Conservation (phyloP, 1,140 invertebrate genomes). For the Prorops nasuta region DNA sequence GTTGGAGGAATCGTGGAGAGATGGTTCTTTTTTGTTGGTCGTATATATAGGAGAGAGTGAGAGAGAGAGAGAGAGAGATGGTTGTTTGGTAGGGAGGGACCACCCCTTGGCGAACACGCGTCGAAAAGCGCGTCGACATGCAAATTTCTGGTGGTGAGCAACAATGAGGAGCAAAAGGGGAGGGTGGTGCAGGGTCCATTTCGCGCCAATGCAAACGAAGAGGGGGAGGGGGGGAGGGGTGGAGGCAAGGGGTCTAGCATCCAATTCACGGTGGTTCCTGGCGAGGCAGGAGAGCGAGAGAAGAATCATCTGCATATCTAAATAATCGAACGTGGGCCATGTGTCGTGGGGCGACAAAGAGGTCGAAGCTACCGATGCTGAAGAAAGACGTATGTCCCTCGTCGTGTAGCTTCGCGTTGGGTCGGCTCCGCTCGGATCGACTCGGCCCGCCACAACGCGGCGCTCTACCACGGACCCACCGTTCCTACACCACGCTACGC, state of each 20-base stretch:
- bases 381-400: constrained; percentile 38
- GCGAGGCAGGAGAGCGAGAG: constrained; percentile 3
- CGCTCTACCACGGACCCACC: not conserved
- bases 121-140: constrained; percentile 38
- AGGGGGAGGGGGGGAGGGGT: not conserved
- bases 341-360: constrained; percentile 36
- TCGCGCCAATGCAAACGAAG: not conserved
- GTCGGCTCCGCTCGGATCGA: too few relatives aligned
- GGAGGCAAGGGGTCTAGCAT: not conserved
- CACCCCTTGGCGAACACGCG: constrained; percentile 22
- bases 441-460: too few relatives aligned
- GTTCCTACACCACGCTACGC: constrained; percentile 22
- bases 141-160: constrained; percentile 30
- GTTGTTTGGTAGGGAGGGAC: constrained; percentile 1
- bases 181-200: not conserved
- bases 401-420: too few relatives aligned
- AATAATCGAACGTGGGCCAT: constrained; percentile 52
- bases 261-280: constrained; percentile 12
- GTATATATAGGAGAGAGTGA: too few relatives aligned
- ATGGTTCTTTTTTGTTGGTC: too few relatives aligned
- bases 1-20: too few relatives aligned
- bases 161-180: constrained; percentile 24
- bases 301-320: constrained; percentile 52
- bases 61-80: constrained; percentile 5
- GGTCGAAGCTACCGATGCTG: constrained; percentile 3